These are phyloP conservation scores for Steatornis caripensis DNA, from an alignment of 2,113 vertebrate species.

Conservation along the genomic window DNA sequence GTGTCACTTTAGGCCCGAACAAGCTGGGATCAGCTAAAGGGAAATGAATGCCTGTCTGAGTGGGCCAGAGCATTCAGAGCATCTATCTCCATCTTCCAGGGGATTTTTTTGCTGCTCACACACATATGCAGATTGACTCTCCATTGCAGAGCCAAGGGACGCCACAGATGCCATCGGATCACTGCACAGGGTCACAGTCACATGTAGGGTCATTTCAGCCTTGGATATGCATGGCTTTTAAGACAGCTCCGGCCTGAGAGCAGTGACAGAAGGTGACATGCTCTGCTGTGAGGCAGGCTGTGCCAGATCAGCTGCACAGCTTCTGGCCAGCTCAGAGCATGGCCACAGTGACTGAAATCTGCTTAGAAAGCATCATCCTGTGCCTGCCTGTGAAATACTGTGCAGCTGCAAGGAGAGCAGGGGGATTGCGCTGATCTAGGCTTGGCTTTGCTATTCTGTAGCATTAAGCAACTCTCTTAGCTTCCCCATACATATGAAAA, in stretches of 20 bases:
- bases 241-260: background rate
- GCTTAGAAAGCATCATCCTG: background rate
- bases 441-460: background rate
- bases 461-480: background rate
- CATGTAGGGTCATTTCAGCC: background rate
- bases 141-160: background rate
- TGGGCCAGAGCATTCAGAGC: background rate
- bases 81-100: background rate
- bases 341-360: background rate
- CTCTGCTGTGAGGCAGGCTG: background rate
- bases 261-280: background rate
- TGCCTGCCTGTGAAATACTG: background rate
- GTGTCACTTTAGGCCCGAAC: background rate
- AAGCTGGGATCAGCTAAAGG: background rate
- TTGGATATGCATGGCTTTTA: background rate
- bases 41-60: background rate
- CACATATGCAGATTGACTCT: accelerated
- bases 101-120: background rate
- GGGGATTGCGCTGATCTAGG: background rate
- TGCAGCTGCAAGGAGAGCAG: accelerated
- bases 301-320: background rate
- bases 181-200: accelerated
- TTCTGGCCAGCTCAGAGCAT: background rate
- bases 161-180: accelerated
- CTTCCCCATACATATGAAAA: background rate